A percentile compares a stretch with the other conserved stretches of the same genome.
phyloP scores from a whole-genome alignment of 1,140 invertebrate genomes.

The Akabosia matsudoensis region DNA sequence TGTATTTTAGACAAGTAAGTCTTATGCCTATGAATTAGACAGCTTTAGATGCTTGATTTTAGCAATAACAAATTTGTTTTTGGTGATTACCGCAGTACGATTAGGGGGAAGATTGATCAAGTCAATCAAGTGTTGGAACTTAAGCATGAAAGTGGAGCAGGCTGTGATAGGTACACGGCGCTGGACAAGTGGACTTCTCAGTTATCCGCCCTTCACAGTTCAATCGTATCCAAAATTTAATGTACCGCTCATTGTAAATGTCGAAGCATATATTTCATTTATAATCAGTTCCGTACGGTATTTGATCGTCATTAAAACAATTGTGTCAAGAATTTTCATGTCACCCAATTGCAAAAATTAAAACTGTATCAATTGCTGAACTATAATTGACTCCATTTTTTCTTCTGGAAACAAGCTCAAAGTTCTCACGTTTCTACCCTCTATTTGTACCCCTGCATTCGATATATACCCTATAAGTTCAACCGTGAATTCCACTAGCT shows the following conservation, averaged over 20 bases:
- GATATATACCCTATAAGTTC: too few relatives aligned
- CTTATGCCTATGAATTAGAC: neutral
- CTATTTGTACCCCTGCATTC: too few relatives aligned
- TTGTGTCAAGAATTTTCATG: too few relatives aligned
- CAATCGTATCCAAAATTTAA: constrained; percentile 63
- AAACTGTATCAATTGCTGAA: too few relatives aligned
- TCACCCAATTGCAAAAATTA: too few relatives aligned
- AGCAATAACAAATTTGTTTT: constrained; percentile 28
- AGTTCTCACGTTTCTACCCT: too few relatives aligned
- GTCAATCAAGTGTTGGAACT: constrained; percentile 92
- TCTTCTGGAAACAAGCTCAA: too few relatives aligned
- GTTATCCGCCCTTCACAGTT: constrained; percentile 78
- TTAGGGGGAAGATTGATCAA: constrained; percentile 94
- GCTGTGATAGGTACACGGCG: constrained; percentile 75
- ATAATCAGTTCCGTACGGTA: neutral
- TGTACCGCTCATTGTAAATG: constrained; percentile 35
- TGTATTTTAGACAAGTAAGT: constrained; percentile 97
- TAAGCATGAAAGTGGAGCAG: constrained; percentile 71
- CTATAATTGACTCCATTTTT: too few relatives aligned
- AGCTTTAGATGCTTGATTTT: too few relatives aligned
- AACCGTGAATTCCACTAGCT: too few relatives aligned
- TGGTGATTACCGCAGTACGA: constrained; percentile 66
- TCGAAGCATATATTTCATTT: neutral
- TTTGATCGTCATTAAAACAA: too few relatives aligned
- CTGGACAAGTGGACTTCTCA: constrained; percentile 96